Percentiles rank a stretch among this genome's conserved stretches.
Evolutionary conservation across 1,140 invertebrate genomes (phyloP).

Genomic region (Radopholus similis): DNA sequence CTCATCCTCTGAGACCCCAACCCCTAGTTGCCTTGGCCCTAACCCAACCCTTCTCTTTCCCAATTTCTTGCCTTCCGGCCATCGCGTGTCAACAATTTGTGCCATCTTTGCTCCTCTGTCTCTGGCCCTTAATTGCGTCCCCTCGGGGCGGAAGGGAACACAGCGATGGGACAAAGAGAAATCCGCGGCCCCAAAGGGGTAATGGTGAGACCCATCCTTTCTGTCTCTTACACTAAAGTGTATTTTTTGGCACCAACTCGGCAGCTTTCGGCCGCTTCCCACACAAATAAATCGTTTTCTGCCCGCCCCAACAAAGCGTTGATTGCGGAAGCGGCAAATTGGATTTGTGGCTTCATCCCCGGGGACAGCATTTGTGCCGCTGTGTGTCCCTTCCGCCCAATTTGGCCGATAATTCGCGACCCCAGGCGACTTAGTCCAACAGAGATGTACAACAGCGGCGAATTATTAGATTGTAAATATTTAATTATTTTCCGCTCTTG

Average conservation of each 20-base stretch:
- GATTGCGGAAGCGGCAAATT: neutral
- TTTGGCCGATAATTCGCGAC: neutral
- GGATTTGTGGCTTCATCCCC: neutral
- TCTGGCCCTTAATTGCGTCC: neutral
- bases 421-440: neutral
- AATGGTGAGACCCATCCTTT: neutral
- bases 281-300: neutral
- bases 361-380: no score
- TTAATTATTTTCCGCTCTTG: neutral
- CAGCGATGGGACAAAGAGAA: neutral
- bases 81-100: neutral
- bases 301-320: neutral
- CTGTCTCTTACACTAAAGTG: no score
- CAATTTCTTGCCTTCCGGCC: no score
- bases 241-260: neutral
- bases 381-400: neutral
- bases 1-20: neutral
- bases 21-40: neutral
- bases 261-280: neutral
- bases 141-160: neutral
- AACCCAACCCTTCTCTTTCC: no score
- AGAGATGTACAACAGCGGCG: neutral
- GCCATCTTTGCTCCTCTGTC: neutral
- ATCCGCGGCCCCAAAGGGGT: neutral
- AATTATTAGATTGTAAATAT: conserved; percentile 4